Evolutionary conservation across 1,140 invertebrate species (phyloP), one percentile per base, ranked within the genome.

Genomic region (Lasioglossum baleicum): DNA sequence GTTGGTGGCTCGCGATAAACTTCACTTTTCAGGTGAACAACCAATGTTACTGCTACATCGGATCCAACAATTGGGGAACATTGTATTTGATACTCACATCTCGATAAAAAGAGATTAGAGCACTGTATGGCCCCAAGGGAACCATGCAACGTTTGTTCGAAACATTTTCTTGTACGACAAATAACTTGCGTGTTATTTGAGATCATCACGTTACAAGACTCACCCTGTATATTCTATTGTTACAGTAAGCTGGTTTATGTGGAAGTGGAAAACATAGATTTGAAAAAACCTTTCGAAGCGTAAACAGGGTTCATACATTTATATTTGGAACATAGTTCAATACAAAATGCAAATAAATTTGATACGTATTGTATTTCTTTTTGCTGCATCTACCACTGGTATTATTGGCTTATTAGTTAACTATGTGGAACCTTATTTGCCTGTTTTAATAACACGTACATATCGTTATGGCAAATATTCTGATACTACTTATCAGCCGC

Each of bases 381-480:
- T 94, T 56, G 87, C 93, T 70, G 91, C 93, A 5, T 77, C 94
- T 26, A 87, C 87, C 1, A 93, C 94, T 26, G 92, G 94, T 22
- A 86, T 95, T 58, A 85, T 94, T 35, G 95, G 95, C 73, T 88
- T 94, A 79, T 80, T 96, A 40, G 94, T 96, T 35, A 95, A 95
- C 88, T 90, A 93, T 44, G 91, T 95, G 79, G 95, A 96, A 89
- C 88, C 94, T 44, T 92, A 95, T 90, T 84, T 97, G 42, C 96
- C 96, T 2, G 88, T 90, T 17, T 93, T 94, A 80, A 90, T 97
- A 5, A 93, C 91, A 10, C 94, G 95, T 88, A 92, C 92, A 0
- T 96, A 94, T 89, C 93, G 94, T 26, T 96, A 96, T 88, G 96
- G 96, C 17, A 96, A 96, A 91, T 96, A 95, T 88, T 92, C 94